Evolutionary conservation across 2,888 invertebrate genomes (phyloP), one percentile per base, ranked within the genome.

Genomic region (Subacronicta megacephala): DNA sequence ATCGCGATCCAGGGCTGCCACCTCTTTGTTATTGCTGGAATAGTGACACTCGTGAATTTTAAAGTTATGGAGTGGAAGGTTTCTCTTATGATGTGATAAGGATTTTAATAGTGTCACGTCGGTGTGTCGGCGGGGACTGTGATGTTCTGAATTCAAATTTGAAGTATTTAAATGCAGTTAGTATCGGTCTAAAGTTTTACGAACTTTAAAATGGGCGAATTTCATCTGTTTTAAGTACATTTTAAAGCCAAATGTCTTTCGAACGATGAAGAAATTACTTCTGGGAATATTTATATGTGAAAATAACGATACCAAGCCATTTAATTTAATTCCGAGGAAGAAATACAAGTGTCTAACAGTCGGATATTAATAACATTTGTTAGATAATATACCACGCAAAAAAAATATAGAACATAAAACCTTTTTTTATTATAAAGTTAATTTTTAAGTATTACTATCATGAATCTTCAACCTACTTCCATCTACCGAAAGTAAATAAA

Each of bases 1-100:
- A 93, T 92, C 90, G 81, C 86, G 85, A 90, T 90, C 84, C 84
- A 90, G 90, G 89, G 91, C 69, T 87, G 83, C 79, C 85, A 82
- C 75, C 78, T 79, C 80, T 62, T 72, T 72, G 76, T 72, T 76
- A 73, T 68, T 67, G 43, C 62, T 49, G 31, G 23, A 50, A 64
- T 75, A 77, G 77, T 81, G 67, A 53, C 41, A 58, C 47, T 55
- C 51, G 68, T 44, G 46, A 62, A 58, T 68, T 67, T 67, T 71
- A 52, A 57, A 61, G 42, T 68, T 44, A 73, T 73, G 57, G 56
- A 58, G 62, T 72, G 72, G 26, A 33, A 62, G 55, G 45, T 56
- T 67, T 36, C 37, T 37, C 29, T 46, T 49, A 52, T 43, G 38
- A n/a, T 16, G 15, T 31, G 45, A 35, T 60, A 60, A 43, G 15